Evolutionary conservation across 2,888 invertebrate genomes (phyloP), one percentile per base, ranked within the genome.

Genomic region (Lampropteryx suffumata): DNA sequence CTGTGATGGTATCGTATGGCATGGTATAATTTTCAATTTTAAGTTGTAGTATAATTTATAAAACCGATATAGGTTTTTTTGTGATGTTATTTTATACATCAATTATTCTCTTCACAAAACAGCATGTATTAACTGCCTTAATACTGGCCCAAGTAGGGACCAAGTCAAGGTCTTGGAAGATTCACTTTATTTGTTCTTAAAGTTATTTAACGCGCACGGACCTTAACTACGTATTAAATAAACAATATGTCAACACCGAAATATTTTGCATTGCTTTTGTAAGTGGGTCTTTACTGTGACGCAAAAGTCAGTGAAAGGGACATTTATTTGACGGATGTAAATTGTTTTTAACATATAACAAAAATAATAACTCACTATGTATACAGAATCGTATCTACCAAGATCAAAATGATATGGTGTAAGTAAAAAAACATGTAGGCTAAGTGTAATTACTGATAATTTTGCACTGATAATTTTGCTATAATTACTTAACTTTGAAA

Each of bases 151-250:
- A 11, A 29, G 11, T 11, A 0, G 13, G 55, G 61, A 48, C 42
- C 62, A 60, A 62, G 59, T 66, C 69, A 73, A 72, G 73, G 73
- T 50, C 62, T 51, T 61, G 56, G 62, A 67, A 70, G 69, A 71
- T 65, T 64, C 65, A 59, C 66, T 57, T 53, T 61, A 67, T 64
- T 29, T 66, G 61, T 66, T 50, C 50, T 35, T 56, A 54, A 61
- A 55, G 53, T 64, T 71, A 63, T 53, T 53, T 64, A 65, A 62
- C 50, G 42, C 45, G 29, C 14, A 43, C 57, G 41, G 65, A 65
- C 69, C 49, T 47, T 39, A 57, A 61, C 50, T 61, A 51, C 35
- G 51, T 48, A 54, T 52, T 57, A 55, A 59, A 59, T 54, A 48
- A 57, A 57, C 49, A 54, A 57, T 59, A 55, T 54, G 59, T 54